Evolutionary conservation across 2,888 invertebrate genomes (phyloP).

Genomic region (Carcina quercana): DNA sequence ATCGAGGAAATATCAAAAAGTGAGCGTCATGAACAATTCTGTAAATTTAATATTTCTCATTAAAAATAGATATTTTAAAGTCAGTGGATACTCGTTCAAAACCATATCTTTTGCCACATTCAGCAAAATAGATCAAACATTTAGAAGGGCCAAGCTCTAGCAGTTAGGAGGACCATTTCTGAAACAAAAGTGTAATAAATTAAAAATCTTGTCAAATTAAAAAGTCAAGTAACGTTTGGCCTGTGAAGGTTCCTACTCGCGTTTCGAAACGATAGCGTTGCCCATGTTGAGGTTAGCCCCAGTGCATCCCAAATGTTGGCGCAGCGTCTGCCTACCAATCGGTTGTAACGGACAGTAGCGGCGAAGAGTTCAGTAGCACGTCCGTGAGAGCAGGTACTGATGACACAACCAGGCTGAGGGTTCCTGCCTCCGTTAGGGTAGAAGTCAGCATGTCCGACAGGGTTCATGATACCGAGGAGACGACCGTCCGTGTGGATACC

Average conservation of each 20-base stretch:
- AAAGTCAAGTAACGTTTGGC: too few species aligned
- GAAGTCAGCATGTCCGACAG: conserved; percentile 31
- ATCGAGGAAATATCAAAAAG: too few species aligned
- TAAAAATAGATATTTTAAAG: too few species aligned
- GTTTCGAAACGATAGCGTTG: conserved; percentile 1
- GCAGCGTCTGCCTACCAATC: conserved; percentile 26
- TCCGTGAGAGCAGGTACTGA: conserved; percentile 10
- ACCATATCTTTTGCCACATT: too few species aligned
- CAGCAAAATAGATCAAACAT: too few species aligned
- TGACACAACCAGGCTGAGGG: conserved; percentile 28
- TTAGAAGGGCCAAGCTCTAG: too few species aligned
- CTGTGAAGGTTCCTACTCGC: conserved; percentile 2
- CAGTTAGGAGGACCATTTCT: too few species aligned
- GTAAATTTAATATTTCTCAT: too few species aligned
- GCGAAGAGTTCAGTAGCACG: conserved; percentile 16
- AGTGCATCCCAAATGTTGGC: conserved; percentile 14
- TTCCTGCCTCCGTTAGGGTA: conserved; percentile 34
- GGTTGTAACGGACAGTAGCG: conserved; percentile 20
- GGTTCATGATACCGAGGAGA: conserved; percentile 28
- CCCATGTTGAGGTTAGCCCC: conserved; percentile 3
- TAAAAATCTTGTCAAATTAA: too few species aligned
- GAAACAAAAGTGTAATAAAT: too few species aligned
- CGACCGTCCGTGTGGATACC: conserved; percentile 37
- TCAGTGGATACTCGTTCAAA: too few species aligned
- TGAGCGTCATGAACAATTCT: too few species aligned